phyloP scores from a whole-genome alignment of 2,888 invertebrate species.

The Stenodema calcarata region DNA sequence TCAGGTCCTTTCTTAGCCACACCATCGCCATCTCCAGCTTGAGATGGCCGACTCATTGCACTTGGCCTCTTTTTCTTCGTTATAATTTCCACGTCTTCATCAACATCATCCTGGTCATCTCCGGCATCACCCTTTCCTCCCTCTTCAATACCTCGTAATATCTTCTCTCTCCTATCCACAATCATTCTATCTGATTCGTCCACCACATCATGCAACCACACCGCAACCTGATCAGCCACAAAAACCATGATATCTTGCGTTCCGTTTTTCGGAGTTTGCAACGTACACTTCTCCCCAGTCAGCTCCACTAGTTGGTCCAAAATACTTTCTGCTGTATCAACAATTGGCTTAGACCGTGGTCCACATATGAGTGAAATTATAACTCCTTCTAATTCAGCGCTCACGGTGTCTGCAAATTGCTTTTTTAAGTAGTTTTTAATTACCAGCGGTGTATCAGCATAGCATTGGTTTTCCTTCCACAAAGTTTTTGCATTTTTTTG shows the following conservation, averaged over 20 bases:
- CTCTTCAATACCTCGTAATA: not conserved
- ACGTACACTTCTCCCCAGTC: slow-evolving; percentile 53
- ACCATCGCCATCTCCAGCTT: not conserved
- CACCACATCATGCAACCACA: slow-evolving; percentile 50
- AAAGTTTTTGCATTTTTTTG: not conserved
- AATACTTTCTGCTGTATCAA: slow-evolving; percentile 51
- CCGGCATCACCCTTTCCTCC: slow-evolving; percentile 3
- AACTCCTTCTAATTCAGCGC: not conserved
- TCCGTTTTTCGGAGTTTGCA: slow-evolving; percentile 51
- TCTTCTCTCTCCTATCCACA: not conserved
- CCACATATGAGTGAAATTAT: not conserved
- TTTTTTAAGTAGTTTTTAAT: slow-evolving; percentile 17
- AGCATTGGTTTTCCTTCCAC: not conserved
- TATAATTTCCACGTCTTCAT: not conserved
- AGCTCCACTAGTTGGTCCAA: slow-evolving; percentile 51
- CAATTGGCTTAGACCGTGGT: not conserved
- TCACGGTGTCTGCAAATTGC: not conserved
- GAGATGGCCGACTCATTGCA: not conserved
- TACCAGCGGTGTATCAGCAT: slow-evolving; percentile 6
- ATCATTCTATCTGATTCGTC: not conserved
- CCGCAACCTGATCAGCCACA: slow-evolving; percentile 51
- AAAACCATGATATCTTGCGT: slow-evolving; percentile 53
- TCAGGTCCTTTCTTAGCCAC: not conserved
- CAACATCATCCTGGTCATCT: not conserved
- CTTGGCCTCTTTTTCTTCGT: not conserved